Conservation (phyloP, 2,797 vertebrate species). For the Acropternis orthonyx region DNA sequence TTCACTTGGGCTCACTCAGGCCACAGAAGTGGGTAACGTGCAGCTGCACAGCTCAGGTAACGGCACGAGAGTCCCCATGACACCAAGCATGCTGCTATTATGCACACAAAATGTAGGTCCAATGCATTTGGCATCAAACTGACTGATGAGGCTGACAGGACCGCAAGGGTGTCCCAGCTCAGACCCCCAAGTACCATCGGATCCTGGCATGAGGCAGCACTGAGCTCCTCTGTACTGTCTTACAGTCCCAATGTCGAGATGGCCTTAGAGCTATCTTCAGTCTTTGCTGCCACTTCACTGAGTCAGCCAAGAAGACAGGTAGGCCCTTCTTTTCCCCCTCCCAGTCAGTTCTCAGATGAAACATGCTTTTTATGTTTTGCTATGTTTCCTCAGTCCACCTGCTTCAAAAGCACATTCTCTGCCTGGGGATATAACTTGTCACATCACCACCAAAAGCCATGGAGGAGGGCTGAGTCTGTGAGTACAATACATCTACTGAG, state of each 20-base stretch:
- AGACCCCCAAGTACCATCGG: background rate
- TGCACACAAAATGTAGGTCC: background rate
- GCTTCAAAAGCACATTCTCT: background rate
- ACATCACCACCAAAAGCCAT: background rate
- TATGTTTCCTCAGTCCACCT: background rate
- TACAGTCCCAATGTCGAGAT: background rate
- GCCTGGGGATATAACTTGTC: background rate
- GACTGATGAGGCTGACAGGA: background rate
- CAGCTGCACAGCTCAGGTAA: background rate
- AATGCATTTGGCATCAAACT: background rate
- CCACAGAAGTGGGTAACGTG: background rate
- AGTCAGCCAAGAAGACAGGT: background rate
- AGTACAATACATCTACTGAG: background rate
- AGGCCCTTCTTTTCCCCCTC: background rate
- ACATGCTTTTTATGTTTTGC: background rate
- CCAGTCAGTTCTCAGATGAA: background rate
- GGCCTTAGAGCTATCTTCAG: background rate
- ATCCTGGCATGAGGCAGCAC: background rate
- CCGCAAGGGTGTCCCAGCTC: background rate
- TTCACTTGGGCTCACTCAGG: background rate
- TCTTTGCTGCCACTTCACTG: background rate
- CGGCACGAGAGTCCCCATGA: background rate
- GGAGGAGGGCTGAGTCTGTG: background rate
- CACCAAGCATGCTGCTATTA: background rate
- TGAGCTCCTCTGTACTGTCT: background rate